These are phyloP conservation scores for Hofmannophila pseudospretella DNA, from an alignment of 2,888 invertebrate genomes.

Conservation along the genomic window DNA sequence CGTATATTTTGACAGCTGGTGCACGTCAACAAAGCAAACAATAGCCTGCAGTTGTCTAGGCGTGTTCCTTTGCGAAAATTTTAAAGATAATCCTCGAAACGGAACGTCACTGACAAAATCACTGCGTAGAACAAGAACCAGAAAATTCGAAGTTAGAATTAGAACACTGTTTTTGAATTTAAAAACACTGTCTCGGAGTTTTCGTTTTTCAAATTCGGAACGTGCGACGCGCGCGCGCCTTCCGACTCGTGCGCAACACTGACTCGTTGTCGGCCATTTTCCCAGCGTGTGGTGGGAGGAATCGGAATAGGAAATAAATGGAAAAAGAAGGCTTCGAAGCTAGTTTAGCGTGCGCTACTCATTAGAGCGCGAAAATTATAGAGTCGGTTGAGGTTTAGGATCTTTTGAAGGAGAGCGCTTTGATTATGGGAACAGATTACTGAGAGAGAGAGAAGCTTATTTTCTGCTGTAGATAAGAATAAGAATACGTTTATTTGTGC, in stretches of 20 bases:
- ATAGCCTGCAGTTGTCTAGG: slow-evolving; percentile 28
- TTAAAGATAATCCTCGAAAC: slow-evolving; percentile 8
- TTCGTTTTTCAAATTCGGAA: slow-evolving; percentile 26
- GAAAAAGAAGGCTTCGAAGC: slow-evolving; percentile 47
- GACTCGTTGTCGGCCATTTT: slow-evolving; percentile 59
- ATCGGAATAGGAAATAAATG: slow-evolving; percentile 58
- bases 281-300: slow-evolving; percentile 55
- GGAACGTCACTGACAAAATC: slow-evolving; percentile 26
- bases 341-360: slow-evolving; percentile 20
- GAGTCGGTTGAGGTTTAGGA: slow-evolving; percentile 7
- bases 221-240: slow-evolving; percentile 53
- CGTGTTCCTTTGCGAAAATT: slow-evolving; percentile 4
- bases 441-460: background rate
- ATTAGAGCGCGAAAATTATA: slow-evolving; percentile 21
- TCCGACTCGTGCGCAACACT: slow-evolving; percentile 58
- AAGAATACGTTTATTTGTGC: no score
- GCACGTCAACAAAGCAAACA: slow-evolving; percentile 53
- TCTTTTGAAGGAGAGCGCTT: slow-evolving; percentile 4
- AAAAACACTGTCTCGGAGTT: slow-evolving; percentile 26
- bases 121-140: slow-evolving; percentile 22
- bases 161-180: slow-evolving; percentile 4
- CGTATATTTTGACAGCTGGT: slow-evolving; percentile 64
- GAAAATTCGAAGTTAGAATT: slow-evolving; percentile 26
- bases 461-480: background rate
- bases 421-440: slow-evolving; percentile 2